Evolutionary conservation across 1,140 invertebrate genomes (phyloP), one percentile per base, ranked within the genome.

Genomic region (Drosophila takahashii): DNA sequence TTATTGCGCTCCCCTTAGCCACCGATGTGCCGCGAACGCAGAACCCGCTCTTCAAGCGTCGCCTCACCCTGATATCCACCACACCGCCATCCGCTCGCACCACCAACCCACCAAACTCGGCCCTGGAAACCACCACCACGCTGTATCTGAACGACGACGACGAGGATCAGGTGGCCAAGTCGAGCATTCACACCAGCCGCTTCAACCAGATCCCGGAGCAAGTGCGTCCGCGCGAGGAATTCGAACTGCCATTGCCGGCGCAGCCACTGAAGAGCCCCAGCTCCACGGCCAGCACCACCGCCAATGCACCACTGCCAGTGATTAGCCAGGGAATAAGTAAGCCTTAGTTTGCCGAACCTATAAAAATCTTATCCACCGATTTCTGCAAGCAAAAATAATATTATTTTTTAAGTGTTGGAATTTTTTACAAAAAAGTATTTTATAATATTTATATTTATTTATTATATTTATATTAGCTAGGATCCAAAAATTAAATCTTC

Each of bases 111-210:
- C 76, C 44, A 51, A 44, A 16, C 15, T 15, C 42, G 36, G 18
- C 13, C 22, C 4, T 16, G n/a, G 83, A 89, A 7, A 87, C 75
- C 32, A 79, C 77, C 10, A 86, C 84, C 6, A 61, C 47, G 32
- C 29, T 70, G 41, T 74, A 70, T 57, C 36, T 44, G 2, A 67
- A 13, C 42, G 90, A 90, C 11, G 81, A 91, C 22, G 80, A 74
- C 18, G 77, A 79, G 16, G 90, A 91, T 51, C 90, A 91, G 69
- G 72, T 91, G 52, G 90, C 90, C 59, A 91, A 90, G 50, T 91
- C 90, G 4, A 91, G 90, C 60, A 89, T 91, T 26, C 90, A 91
- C 29, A 80, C 86, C 11, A 91, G 83, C 47, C 86, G 71, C 54
- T 90, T 91, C 41, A 91, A 91, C 61, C 86, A 91, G 42, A 89